phyloP scores from a whole-genome alignment of 2,113 vertebrate genomes.

The Panurus biarmicus region DNA sequence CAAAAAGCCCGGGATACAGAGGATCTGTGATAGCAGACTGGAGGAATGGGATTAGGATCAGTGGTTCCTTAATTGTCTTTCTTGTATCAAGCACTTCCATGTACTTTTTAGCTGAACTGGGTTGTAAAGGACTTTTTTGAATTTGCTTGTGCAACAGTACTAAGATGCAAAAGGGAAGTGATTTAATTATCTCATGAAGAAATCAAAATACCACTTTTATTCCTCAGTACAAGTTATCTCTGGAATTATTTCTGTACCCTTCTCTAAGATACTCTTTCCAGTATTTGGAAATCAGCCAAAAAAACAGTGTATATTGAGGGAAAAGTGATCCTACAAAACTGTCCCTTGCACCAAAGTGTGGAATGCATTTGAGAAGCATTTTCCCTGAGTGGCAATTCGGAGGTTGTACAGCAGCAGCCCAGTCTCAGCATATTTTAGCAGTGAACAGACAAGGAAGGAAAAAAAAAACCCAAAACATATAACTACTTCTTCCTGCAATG shows the following conservation, averaged over 20 bases:
- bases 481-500: background rate
- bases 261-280: background rate
- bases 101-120: background rate
- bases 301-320: background rate
- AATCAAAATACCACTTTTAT: background rate
- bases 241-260: background rate
- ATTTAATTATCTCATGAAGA: background rate
- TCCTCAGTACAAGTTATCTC: background rate
- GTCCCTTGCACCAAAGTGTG: background rate
- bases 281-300: background rate
- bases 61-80: background rate
- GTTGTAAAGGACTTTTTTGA: background rate
- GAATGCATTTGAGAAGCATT: background rate
- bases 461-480: fast-evolving
- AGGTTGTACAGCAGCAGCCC: background rate
- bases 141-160: background rate
- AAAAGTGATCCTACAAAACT: background rate
- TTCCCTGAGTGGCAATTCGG: background rate
- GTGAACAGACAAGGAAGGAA: background rate
- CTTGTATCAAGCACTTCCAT: background rate
- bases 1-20: background rate
- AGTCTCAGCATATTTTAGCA: background rate
- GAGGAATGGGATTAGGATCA: background rate
- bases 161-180: background rate
- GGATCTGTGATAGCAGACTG: background rate